Conservation (phyloP, 37 sponge, comb jelly and placozoan species). For the Chondrosia reniformis region DNA sequence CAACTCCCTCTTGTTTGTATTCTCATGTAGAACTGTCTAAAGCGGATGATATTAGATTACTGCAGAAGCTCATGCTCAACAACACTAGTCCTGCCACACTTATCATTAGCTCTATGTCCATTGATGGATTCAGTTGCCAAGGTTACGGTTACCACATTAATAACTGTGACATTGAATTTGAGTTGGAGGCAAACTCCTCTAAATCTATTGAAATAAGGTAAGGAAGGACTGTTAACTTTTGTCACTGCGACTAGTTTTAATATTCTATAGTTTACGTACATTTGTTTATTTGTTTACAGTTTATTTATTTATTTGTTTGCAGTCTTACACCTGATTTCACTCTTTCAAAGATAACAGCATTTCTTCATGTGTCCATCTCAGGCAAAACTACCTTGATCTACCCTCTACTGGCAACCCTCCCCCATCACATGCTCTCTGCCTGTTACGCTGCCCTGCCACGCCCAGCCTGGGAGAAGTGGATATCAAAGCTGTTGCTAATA, state of each 20-base stretch:
- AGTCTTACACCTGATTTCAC: constrained; percentile 75
- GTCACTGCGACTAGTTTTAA: background rate
- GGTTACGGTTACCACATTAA: constrained; percentile 31
- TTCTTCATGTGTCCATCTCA: constrained; percentile 47
- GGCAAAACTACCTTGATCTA: constrained; percentile 29
- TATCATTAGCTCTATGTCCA: constrained; percentile 5
- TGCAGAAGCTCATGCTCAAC: constrained; percentile 9
- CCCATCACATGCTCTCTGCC: constrained; percentile 57
- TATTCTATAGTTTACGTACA: background rate
- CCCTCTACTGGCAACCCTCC: constrained; percentile 65
- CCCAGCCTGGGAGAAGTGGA: constrained; percentile 52
- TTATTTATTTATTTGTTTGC: background rate
- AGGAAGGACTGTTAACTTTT: background rate
- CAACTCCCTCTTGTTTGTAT: no score
- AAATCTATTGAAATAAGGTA: constrained; percentile 17
- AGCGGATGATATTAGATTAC: no score
- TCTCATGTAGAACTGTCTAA: no score
- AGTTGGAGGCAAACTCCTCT: constrained; percentile 12
- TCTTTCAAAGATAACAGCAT: constrained; percentile 56
- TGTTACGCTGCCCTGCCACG: constrained; percentile 61
- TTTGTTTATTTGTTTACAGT: background rate
- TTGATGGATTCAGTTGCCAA: constrained; percentile 16
- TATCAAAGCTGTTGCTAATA: background rate
- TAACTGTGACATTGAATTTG: constrained; percentile 10
- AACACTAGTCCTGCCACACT: constrained; percentile 9